Evolutionary conservation across 1,140 invertebrate genomes (phyloP).

Genomic region (Eumeta japonica): DNA sequence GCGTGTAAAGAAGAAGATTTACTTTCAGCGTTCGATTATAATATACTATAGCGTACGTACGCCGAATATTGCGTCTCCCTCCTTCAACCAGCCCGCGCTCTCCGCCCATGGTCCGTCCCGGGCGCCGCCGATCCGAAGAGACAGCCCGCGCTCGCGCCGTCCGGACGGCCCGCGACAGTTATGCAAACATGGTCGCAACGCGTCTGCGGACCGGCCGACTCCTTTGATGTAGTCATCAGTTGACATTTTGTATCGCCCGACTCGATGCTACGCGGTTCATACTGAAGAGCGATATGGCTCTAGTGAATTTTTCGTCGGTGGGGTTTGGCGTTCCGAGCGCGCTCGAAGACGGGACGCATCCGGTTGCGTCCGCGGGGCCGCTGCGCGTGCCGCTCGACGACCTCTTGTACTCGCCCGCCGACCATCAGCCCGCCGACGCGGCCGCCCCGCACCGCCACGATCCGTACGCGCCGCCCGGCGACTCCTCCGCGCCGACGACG

Average conservation of each 20-base stretch:
- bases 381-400: slow-evolving; percentile 37
- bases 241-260: slow-evolving; percentile 37
- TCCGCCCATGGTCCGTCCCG: too few relatives aligned
- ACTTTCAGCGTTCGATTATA: too few relatives aligned
- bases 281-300: slow-evolving; percentile 44
- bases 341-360: slow-evolving; percentile 21
- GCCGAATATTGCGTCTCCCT: too few relatives aligned
- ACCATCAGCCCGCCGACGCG: slow-evolving; percentile 28
- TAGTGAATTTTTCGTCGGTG: slow-evolving; percentile 40
- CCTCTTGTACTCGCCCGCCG: slow-evolving; percentile 39
- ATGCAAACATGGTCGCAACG: slow-evolving; percentile 32
- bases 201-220: slow-evolving; percentile 13
- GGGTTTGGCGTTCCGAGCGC: slow-evolving; percentile 28
- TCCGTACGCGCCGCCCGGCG: slow-evolving; percentile 35
- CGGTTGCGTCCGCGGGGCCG: slow-evolving; percentile 22
- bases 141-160: too few relatives aligned
- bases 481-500: too few relatives aligned
- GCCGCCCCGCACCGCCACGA: slow-evolving; percentile 29
- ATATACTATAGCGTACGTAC: too few relatives aligned
- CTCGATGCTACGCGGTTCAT: too few relatives aligned
- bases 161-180: too few relatives aligned
- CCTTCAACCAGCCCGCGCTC: too few relatives aligned
- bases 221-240: slow-evolving; percentile 26
- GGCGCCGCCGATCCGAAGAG: too few relatives aligned
- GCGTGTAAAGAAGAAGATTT: too few relatives aligned